phyloP scores from a whole-genome alignment of 2,888 invertebrate species.

The Leptodirus hochenwartii region DNA sequence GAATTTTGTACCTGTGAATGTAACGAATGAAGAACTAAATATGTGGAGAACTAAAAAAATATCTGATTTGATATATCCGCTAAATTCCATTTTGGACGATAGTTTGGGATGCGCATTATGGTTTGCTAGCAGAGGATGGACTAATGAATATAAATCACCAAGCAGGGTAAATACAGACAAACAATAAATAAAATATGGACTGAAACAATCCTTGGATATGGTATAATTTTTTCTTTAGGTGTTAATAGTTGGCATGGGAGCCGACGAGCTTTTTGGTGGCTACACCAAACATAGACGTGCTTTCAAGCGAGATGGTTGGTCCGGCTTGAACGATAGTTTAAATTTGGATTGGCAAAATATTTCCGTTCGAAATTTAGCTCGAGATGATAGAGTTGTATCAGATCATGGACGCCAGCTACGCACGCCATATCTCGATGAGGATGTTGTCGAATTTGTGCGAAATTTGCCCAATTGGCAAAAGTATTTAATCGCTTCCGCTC shows the following conservation, averaged over 20 bases:
- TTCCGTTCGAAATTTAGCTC: slow-evolving; percentile 69
- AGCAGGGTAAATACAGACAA: slow-evolving; percentile 36
- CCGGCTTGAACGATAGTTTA: slow-evolving; percentile 34
- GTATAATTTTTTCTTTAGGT: slow-evolving; percentile 31
- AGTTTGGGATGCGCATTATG: slow-evolving; percentile 91
- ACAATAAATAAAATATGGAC: neutral
- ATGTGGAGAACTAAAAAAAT: slow-evolving; percentile 37
- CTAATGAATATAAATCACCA: slow-evolving; percentile 33
- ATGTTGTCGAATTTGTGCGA: slow-evolving; percentile 43
- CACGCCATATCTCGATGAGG: slow-evolving; percentile 62
- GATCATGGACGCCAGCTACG: slow-evolving; percentile 76
- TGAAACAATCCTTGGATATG: neutral
- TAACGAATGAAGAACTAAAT: slow-evolving; percentile 45
- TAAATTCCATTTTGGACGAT: slow-evolving; percentile 81
- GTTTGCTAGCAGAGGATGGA: slow-evolving; percentile 77
- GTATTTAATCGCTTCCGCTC: slow-evolving; percentile 26
- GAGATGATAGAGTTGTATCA: slow-evolving; percentile 85
- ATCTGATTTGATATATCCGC: slow-evolving; percentile 66
- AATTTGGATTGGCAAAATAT: slow-evolving; percentile 68
- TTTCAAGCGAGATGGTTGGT: slow-evolving; percentile 36
- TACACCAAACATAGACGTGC: slow-evolving; percentile 75
- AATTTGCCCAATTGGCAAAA: slow-evolving; percentile 47
- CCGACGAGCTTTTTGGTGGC: slow-evolving; percentile 93
- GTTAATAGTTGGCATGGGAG: slow-evolving; percentile 79
- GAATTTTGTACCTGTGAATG: slow-evolving; percentile 70